Evolutionary conservation across 2,113 vertebrate species (phyloP).

Genomic region (Pangasianodon hypophthalmus): DNA sequence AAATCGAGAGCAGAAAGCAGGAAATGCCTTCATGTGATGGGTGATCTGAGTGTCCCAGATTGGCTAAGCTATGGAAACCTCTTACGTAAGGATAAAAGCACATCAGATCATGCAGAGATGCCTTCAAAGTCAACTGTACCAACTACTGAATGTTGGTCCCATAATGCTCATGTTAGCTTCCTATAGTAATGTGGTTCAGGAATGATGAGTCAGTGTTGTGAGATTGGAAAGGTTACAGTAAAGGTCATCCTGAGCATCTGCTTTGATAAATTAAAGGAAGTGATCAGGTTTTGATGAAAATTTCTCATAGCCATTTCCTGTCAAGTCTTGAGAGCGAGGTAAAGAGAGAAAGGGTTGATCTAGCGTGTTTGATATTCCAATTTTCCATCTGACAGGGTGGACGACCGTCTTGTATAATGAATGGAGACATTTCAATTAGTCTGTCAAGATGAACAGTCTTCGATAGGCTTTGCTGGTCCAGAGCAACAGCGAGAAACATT

Average conservation of each 20-base stretch:
- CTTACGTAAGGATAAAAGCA: not conserved
- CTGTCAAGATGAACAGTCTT: constrained; percentile 72
- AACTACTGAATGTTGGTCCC: not conserved
- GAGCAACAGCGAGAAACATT: not conserved
- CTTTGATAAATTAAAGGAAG: not conserved
- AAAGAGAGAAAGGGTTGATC: constrained; percentile 46
- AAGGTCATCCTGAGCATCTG: not conserved
- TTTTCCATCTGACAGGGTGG: constrained; percentile 75
- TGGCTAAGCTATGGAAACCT: not conserved
- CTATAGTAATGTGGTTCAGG: not conserved
- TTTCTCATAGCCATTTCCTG: not conserved
- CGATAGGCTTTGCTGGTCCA: constrained; percentile 62
- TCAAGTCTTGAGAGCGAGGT: not conserved
- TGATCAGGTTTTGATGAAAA: not conserved
- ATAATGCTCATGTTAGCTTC: not conserved
- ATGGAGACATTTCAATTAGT: constrained; percentile 81
- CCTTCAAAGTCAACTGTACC: not conserved
- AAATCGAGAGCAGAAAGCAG: not conserved
- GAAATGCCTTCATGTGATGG: not conserved
- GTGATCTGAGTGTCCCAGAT: not conserved
- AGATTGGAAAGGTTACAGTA: not conserved
- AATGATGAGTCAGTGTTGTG: not conserved
- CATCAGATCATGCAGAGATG: not conserved
- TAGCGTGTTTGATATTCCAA: constrained; percentile 78
- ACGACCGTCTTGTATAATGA: constrained; percentile 72